Percentiles rank a stretch among this genome's conserved stretches.
Conservation (phyloP, 2,888 invertebrate genomes). For the Coelinius sp. region DNA sequence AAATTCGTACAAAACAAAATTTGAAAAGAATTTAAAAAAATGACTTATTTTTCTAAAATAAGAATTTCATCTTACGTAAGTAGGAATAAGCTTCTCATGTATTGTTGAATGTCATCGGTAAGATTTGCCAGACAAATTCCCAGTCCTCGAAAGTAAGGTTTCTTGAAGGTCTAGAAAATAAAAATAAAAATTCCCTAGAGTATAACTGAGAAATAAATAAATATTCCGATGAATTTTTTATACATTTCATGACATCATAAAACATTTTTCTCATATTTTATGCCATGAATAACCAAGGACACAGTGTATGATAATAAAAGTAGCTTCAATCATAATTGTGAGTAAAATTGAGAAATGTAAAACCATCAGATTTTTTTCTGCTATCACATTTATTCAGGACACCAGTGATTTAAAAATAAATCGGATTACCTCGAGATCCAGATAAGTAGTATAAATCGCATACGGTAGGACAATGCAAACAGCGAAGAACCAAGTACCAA, state of each 20-base stretch:
- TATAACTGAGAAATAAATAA: not conserved
- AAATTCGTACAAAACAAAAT: too few species aligned
- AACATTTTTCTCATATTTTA: not conserved
- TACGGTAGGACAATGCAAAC: conserved; percentile 81
- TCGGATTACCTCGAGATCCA: conserved; percentile 78
- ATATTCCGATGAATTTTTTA: not conserved
- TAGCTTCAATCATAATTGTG: too few species aligned
- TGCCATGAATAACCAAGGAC: too few species aligned
- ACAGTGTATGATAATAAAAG: too few species aligned
- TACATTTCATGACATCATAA: not conserved
- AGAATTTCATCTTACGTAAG: conserved; percentile 74
- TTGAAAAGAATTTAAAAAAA: not conserved
- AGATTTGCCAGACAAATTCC: conserved; percentile 78
- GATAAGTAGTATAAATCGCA: conserved; percentile 81
- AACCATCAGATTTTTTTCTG: not conserved
- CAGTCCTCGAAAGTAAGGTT: conserved; percentile 73
- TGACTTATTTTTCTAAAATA: too few species aligned
- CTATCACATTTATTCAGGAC: not conserved
- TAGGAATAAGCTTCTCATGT: conserved; percentile 77
- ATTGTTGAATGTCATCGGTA: conserved; percentile 78
- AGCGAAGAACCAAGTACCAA: conserved; percentile 81
- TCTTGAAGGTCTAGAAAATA: conserved; percentile 72
- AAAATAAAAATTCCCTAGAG: not conserved
- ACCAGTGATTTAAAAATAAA: not conserved
- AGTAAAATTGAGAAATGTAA: not conserved